These are phyloP conservation scores for Drusus annulatus DNA, from an alignment of 1,140 invertebrate genomes.

Conservation along the genomic window DNA sequence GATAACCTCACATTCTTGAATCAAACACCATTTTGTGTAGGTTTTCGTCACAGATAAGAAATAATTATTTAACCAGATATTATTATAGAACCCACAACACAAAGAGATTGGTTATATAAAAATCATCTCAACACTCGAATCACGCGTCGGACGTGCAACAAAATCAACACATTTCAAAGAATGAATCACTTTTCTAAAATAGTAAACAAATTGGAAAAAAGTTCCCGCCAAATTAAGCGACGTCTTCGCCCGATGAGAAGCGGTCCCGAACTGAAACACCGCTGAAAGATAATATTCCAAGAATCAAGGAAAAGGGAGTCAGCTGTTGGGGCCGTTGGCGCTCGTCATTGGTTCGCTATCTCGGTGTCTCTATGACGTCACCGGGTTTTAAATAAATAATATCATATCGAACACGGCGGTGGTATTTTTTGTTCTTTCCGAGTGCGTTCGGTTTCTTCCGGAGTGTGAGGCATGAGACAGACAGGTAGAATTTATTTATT, in stretches of 20 bases:
- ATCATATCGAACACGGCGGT: too few relatives aligned
- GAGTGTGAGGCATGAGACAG: too few relatives aligned
- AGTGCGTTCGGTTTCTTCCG: too few relatives aligned
- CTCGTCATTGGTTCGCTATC: conserved; percentile 3
- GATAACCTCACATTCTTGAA: conserved; percentile 8
- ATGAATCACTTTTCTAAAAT: background rate
- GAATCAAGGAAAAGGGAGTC: conserved; percentile 36
- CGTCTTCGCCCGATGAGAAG: background rate
- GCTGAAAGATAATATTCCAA: conserved; percentile 10
- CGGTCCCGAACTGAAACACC: background rate
- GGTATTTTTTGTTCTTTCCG: too few relatives aligned
- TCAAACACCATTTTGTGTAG: too few relatives aligned
- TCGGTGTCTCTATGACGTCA: conserved; percentile 14
- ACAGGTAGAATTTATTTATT: too few relatives aligned
- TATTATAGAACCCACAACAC: too few relatives aligned
- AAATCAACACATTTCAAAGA: background rate
- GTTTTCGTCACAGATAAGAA: too few relatives aligned
- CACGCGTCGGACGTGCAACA: too few relatives aligned
- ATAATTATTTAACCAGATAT: too few relatives aligned
- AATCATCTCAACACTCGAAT: too few relatives aligned
- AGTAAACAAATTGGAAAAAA: conserved; percentile 12
- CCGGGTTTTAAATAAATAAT: conserved; percentile 3
- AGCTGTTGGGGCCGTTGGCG: conserved; percentile 22
- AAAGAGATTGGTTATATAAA: too few relatives aligned
- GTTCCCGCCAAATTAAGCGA: background rate